These are phyloP conservation scores for Chionomys nivalis DNA, from an alignment of 2,113 vertebrate genomes.

Conservation along the genomic window DNA sequence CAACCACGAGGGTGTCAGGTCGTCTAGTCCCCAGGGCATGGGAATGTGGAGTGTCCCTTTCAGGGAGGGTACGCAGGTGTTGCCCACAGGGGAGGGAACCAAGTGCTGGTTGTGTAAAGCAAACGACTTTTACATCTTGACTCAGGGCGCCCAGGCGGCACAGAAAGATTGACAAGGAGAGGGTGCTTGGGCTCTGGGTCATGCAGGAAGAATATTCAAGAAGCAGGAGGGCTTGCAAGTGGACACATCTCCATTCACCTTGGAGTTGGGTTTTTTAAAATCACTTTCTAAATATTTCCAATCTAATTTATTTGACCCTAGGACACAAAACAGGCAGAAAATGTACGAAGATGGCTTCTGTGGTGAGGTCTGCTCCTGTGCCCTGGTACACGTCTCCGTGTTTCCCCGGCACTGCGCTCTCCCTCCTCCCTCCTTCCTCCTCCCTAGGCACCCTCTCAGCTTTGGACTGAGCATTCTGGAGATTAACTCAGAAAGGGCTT, in stretches of 20 bases:
- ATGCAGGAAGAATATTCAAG: neutral
- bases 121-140: neutral
- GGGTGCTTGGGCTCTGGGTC: neutral
- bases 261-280: neutral
- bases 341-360: neutral
- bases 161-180: no score
- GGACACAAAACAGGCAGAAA: conserved; percentile 17
- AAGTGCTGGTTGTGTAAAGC: neutral
- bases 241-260: neutral
- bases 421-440: neutral
- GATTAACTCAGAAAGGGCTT: conserved; percentile 77
- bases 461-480: conserved; percentile 2
- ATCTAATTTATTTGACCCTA: conserved; percentile 14
- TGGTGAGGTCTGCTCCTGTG: rapidly evolving
- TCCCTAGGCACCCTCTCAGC: neutral
- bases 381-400: rapidly evolving
- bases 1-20: no score
- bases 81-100: no score
- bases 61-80: neutral
- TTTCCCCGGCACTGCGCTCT: neutral
- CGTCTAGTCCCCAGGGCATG: no score
- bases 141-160: rapidly evolving
- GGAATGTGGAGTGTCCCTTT: no score
- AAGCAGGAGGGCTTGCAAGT: neutral
- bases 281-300: neutral